A percentile compares a stretch with the other conserved stretches of the same genome.
phyloP scores from a whole-genome alignment of 2,888 invertebrate species.

The Clusia tigrina region DNA sequence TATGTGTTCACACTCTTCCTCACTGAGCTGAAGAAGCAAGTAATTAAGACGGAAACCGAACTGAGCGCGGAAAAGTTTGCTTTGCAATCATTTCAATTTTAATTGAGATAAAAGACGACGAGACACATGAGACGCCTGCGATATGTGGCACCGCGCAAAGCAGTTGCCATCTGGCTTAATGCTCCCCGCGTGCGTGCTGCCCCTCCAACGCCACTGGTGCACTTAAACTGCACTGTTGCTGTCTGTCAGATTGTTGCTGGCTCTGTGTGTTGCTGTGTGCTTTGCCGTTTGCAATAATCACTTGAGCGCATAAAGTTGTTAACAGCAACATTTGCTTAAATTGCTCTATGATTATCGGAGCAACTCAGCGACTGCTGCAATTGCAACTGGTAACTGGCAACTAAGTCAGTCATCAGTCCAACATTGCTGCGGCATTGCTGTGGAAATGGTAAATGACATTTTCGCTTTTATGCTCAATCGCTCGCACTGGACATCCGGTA shows the following conservation, averaged over 20 bases:
- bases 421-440: background rate
- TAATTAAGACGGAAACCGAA: too few relatives aligned
- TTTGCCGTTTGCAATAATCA: conserved; percentile 31
- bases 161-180: too few relatives aligned
- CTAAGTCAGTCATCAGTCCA: too few relatives aligned
- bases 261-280: conserved; percentile 12
- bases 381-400: too few relatives aligned
- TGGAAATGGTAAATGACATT: background rate
- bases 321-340: conserved; percentile 58
- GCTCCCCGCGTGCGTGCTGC: too few relatives aligned
- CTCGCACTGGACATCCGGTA: background rate
- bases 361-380: too few relatives aligned
- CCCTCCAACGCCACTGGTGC: too few relatives aligned
- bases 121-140: too few relatives aligned
- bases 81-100: conserved; percentile 8
- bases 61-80: background rate
- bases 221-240: background rate
- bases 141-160: background rate
- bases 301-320: conserved; percentile 55
- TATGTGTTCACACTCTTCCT: too few relatives aligned
- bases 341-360: conserved; percentile 50
- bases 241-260: too few relatives aligned
- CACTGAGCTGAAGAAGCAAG: too few relatives aligned
- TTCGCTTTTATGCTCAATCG: background rate
- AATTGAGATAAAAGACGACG: conserved; percentile 1